phyloP scores from a whole-genome alignment of 2,797 vertebrate species.

The Hylomyscus alleni region DNA sequence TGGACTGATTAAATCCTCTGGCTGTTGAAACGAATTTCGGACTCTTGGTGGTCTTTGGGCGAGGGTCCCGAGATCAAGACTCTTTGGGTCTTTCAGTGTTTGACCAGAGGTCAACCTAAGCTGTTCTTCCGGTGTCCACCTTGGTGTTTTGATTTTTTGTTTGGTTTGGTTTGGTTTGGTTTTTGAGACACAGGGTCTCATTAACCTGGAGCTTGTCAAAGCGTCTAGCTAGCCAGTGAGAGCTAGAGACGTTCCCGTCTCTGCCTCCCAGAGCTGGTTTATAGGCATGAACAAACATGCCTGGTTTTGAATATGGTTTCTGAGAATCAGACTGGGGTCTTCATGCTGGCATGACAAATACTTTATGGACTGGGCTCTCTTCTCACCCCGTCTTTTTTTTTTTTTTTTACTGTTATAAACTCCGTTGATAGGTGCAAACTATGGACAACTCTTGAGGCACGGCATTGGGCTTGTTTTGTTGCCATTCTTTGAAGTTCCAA shows the following conservation, averaged over 20 bases:
- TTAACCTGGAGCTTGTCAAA: not conserved
- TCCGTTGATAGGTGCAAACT: not conserved
- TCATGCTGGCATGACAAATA: not conserved
- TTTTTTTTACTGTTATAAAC: not conserved
- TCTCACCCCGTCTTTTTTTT: not conserved
- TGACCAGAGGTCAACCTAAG: not conserved
- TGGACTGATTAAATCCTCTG: too few species aligned
- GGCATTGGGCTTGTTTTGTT: not conserved
- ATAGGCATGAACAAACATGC: too few species aligned
- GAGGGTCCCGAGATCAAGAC: too few species aligned
- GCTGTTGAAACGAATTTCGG: too few species aligned
- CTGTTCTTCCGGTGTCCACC: not conserved
- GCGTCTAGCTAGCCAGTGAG: not conserved
- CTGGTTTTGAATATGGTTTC: not conserved
- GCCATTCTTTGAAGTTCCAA: not conserved
- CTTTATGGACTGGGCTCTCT: not conserved
- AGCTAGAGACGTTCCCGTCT: not conserved
- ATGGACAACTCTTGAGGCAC: not conserved
- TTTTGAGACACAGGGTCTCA: not conserved
- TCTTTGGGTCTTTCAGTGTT: too few species aligned
- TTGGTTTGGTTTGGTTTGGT: not conserved
- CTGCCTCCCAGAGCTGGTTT: not conserved
- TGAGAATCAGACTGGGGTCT: not conserved
- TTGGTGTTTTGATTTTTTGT: not conserved
- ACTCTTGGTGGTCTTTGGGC: too few species aligned